Evolutionary conservation across 2,113 vertebrate species (phyloP), one percentile per base, ranked within the genome.

Genomic region (Atherinomorus stipes): DNA sequence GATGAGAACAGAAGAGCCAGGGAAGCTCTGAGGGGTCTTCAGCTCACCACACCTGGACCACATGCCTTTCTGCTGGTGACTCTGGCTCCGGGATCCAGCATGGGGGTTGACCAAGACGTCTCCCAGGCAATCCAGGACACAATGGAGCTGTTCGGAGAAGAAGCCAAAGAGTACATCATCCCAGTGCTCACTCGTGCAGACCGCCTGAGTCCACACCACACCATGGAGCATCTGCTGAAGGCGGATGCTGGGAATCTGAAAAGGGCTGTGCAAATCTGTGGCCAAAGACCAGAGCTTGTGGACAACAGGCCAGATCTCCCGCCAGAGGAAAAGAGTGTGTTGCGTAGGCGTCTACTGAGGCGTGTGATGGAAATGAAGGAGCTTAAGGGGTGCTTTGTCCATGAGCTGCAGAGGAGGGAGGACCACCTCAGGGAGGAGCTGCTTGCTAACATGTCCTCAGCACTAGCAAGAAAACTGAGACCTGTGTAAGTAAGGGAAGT

Each of bases 341-440:
- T 22, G 0, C 47, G 65, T 54, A 74, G 56, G 26, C n/a, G 69
- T 71, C 61, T 93, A 23, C 2, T 91, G 73, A 83, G 34, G 60
- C 85, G 82, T 0, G 87, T 89, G 71, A 72, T 64, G 37, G 85
- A 91, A 62, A 65, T 88, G 73, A 81, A 58, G 53, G 71, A 68
- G 7, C 34, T 71, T 47, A 74, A 47, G 64, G 90, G 86, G 4
- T 71, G 82, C 70, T 93, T 90, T 11, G 23, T 86, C 62, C 93
- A 93, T 2, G 87, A 91, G 82, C 83, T 92, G 65, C 90, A 92
- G 71, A 85, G 54, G 59, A 88, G 60, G 52, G 89, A 93, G 68
- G 88, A 93, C 7, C 9, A 12, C 18, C 42, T 85, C 19, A 85
- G 80, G 64, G 82, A 88, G 76, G 79, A 86, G 80, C 86, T 93